Evolutionary conservation across 2,888 invertebrate genomes (phyloP).

Genomic region (Lepidocyrtinus sp.): DNA sequence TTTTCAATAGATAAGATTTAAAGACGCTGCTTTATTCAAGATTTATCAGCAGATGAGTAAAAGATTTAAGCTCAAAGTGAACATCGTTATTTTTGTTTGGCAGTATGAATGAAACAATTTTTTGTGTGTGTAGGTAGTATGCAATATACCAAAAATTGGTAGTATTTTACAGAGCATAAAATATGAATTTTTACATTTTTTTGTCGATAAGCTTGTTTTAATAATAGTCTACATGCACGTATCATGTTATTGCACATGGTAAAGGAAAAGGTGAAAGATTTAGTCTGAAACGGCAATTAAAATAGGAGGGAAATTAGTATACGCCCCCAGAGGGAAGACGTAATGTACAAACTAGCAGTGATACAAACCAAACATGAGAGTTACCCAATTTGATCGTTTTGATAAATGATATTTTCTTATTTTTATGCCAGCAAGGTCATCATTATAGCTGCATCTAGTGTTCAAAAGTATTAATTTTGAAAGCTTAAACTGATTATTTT

Average conservation of each 20-base stretch:
- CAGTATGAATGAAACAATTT: background rate
- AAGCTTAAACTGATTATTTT: background rate
- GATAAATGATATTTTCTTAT: background rate
- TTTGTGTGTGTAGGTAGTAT: background rate
- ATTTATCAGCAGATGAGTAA: background rate
- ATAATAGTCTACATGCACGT: background rate
- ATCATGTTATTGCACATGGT: background rate
- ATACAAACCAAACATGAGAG: background rate
- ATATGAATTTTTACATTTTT: background rate
- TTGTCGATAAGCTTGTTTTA: background rate
- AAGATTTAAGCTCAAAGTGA: background rate
- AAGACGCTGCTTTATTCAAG: background rate
- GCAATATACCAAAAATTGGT: background rate
- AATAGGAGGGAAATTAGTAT: background rate
- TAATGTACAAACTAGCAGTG: background rate
- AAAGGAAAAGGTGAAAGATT: background rate
- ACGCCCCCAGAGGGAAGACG: background rate
- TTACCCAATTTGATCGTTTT: background rate
- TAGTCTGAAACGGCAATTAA: background rate
- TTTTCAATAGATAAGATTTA: background rate
- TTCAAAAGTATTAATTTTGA: background rate
- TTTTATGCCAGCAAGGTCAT: background rate
- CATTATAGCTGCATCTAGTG: background rate
- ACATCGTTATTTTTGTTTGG: background rate
- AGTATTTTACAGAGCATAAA: background rate